Percentiles rank a stretch among this genome's conserved stretches.
Conservation (phyloP, 2,888 invertebrate genomes). For the Monopis laevigella region DNA sequence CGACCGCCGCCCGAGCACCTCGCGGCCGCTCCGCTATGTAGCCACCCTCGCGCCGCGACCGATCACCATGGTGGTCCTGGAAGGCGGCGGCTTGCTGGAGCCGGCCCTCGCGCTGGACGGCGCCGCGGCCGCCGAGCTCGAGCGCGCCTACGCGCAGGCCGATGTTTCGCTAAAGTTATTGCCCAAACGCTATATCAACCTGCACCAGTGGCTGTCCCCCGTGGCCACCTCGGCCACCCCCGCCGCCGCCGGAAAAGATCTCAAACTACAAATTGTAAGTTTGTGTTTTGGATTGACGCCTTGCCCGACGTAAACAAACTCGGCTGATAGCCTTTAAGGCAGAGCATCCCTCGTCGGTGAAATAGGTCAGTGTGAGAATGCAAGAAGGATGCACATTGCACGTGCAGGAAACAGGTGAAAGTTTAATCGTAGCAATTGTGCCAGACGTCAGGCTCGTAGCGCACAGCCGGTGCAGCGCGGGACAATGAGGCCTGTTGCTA, state of each 20-base stretch:
- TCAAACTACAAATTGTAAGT: constrained; percentile 80
- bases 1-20: constrained; percentile 21
- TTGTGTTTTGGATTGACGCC: constrained; percentile 1
- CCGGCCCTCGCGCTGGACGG: constrained; percentile 78
- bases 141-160: constrained; percentile 82
- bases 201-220: constrained; percentile 91
- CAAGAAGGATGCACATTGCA: no score
- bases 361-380: no score
- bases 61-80: constrained; percentile 55
- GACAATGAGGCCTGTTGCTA: no score
- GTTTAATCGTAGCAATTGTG: no score
- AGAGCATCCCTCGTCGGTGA: no score
- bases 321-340: no score
- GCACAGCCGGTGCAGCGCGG: no score
- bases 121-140: constrained; percentile 74
- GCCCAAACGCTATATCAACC: constrained; percentile 89
- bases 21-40: constrained; percentile 22
- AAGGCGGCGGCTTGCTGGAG: constrained; percentile 59
- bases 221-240: constrained; percentile 66
- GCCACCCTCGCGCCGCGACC: constrained; percentile 35
- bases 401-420: no score
- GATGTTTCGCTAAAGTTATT: constrained; percentile 88
- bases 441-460: no score
- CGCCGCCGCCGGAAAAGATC: constrained; percentile 74
- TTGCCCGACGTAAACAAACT: neutral